Conservation (phyloP, 2,888 invertebrate genomes). For the Sipha maydis region DNA sequence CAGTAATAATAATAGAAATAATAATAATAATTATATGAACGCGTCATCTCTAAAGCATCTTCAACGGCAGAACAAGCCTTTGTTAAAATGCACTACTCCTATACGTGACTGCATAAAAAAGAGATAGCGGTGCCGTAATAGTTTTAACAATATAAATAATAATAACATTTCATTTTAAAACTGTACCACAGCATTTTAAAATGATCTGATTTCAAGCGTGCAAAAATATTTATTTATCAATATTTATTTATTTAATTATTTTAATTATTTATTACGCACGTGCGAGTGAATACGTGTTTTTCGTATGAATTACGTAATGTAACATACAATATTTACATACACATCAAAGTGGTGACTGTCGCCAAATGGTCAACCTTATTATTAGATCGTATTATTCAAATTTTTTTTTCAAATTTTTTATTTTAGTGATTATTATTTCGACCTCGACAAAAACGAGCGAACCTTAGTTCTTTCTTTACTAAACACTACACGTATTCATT, state of each 20-base stretch:
- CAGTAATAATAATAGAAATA: no score
- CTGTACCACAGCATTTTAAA: constrained; percentile 5
- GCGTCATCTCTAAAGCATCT: neutral
- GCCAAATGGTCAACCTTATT: neutral
- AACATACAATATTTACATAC: constrained; percentile 24
- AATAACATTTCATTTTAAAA: constrained; percentile 1
- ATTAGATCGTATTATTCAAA: neutral
- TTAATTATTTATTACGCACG: constrained; percentile 15
- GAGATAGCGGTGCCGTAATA: neutral
- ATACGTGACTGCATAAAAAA: neutral
- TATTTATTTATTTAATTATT: neutral
- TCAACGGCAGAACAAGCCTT: neutral
- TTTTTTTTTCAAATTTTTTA: constrained; percentile 16
- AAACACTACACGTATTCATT: constrained; percentile 7
- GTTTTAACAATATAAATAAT: neutral
- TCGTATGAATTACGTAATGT: constrained; percentile 44
- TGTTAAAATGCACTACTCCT: neutral
- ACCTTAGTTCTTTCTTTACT: neutral
- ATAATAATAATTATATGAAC: neutral
- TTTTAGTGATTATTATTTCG: constrained; percentile 35
- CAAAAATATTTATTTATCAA: neutral
- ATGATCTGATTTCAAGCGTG: neutral
- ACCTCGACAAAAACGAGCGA: constrained; percentile 28
- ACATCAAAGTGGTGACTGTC: neutral
- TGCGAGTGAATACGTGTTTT: constrained; percentile 35